Evolutionary conservation across 2,113 vertebrate genomes (phyloP), one percentile per base, ranked within the genome.

Genomic region (Oophaga pumilio): DNA sequence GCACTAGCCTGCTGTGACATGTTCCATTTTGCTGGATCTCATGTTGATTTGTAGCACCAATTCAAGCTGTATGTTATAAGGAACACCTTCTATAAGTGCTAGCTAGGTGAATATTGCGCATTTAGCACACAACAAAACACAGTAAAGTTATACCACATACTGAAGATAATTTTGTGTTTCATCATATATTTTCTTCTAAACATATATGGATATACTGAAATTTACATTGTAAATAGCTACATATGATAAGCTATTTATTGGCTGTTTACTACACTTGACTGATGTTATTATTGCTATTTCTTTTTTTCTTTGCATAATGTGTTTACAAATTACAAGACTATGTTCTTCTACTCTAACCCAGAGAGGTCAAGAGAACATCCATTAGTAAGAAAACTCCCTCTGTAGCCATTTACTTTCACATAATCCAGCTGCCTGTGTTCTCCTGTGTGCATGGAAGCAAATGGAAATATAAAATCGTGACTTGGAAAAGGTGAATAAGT

Each of bases 21-120:
- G 93, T 93, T 92, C 91, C 90, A 76, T 92, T 91, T 90, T 91
- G 91, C 91, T 91, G 90, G 91, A 93, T 90, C 90, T 91, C 92
- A 89, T 81, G 91, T 92, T 91, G 92, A 90, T 91, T 91, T 90
- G 90, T 90, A 89, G 88, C 91, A 92, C 88, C 90, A 88, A 89
- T 93, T 93, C 91, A 90, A 91, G 89, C 90, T 91, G 89, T 92
- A 91, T 91, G 91, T 91, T 91, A 91, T 88, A 90, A 87, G 77
- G 91, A 93, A 91, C 90, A 90, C 91, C 90, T 93, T 91, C 92
- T 92, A 91, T 90, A 91, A 90, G 77, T 92, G 91, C 91, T 91
- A 90, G 90, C 90, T 87, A 87, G 88, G 86, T 0, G 56, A 86
- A 89, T 84, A 84, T 88, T 77, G 57, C 57, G 71, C 80, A 87